Evolutionary conservation across 2,888 invertebrate genomes (phyloP), one percentile per base, ranked within the genome.

Genomic region (Himalopsyche japonica): DNA sequence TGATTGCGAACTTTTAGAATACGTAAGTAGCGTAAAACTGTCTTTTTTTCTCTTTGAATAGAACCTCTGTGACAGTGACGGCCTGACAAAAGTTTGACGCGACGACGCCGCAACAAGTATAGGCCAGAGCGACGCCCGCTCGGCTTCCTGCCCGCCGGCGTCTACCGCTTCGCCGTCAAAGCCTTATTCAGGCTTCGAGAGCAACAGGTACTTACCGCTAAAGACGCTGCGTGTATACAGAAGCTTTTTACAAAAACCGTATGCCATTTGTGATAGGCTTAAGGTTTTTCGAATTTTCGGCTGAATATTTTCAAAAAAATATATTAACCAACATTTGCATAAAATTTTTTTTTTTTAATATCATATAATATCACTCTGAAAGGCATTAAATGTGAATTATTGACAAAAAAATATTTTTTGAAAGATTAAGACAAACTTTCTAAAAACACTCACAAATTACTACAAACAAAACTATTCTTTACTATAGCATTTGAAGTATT

Each of bases 51-150:
- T 20, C 48, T 79, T 57, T 57, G 57, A 57, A 57, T 57, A 57
- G 57, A 57, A 24, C 24, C 20, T 20, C 57, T 43, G 79, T 82
- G 78, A 70, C 79, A 84, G 78, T 84, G 84, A 84, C 82, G 70
- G 49, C 30, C 82, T 84, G 84, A 84, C 84, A 84, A 84, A 84
- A 84, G 84, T 84, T 84, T 84, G 84, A 84, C 82, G 84, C 84
- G 79, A 43, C 32, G 70, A 77, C 79, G 24, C 57, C 57, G 84
- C 84, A 84, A 84, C 84, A 84, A 84, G 84, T 84, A 57, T 57
- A 27, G 76, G 76, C 76, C 76, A 76, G 7, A 30, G 32, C 76
- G 30, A 76, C 76, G 32, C 76, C 76, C 30, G 30, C 76, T 15
- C 76, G 34, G 30, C 27, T 57, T 57, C 57, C 57, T 57, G 57